These are phyloP conservation scores for Tokudaia tokunoshimensis DNA, from an alignment of 2,797 vertebrate genomes.

Conservation along the genomic window DNA sequence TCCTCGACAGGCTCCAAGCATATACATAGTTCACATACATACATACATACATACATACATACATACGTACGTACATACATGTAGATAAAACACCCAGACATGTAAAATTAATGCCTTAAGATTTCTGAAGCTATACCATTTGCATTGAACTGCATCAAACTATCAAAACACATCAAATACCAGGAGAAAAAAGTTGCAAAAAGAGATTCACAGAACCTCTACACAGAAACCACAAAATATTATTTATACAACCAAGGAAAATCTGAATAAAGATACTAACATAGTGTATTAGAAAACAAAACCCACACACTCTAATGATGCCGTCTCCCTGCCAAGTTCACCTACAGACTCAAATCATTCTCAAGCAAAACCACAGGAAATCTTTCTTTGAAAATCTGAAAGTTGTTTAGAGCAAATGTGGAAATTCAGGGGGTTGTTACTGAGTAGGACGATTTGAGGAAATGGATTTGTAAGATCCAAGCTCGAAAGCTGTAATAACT, in stretches of 20 bases:
- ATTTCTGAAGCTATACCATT: not conserved
- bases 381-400: not conserved
- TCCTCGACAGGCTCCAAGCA: too few relatives aligned
- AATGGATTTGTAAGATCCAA: not conserved
- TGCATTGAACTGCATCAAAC: not conserved
- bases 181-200: not conserved
- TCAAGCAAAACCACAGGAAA: not conserved
- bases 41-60: not conserved
- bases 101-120: not conserved
- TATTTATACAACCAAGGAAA: conserved; percentile 13
- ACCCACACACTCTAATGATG: not conserved
- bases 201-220: not conserved
- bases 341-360: not conserved
- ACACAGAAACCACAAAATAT: not conserved
- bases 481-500: not conserved
- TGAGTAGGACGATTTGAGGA: not conserved
- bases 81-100: not conserved
- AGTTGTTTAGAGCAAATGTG: not conserved
- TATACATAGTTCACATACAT: not conserved
- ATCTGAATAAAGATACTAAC: not conserved
- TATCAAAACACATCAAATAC: not conserved
- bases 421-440: not conserved
- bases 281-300: conserved; percentile 19
- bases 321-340: not conserved
- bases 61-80: not conserved